A percentile compares a stretch with the other conserved stretches of the same genome.
Conservation (phyloP, 2,888 invertebrate genomes). For the Oxycera nigricornis region DNA sequence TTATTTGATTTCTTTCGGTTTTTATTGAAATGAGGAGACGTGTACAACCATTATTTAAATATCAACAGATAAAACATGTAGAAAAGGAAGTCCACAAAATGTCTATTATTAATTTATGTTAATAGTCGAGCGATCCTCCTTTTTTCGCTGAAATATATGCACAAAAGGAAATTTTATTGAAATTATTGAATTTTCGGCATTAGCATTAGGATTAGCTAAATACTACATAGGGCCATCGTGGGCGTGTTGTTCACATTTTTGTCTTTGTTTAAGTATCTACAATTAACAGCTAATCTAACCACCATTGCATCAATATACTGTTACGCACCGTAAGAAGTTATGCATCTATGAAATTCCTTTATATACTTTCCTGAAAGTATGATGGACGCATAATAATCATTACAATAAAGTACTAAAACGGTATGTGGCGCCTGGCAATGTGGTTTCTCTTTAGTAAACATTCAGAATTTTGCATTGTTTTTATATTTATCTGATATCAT, state of each 20-base stretch:
- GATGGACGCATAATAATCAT: not conserved
- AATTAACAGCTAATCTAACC: not conserved
- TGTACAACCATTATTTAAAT: conserved; percentile 45
- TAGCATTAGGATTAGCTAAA: no score
- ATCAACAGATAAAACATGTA: not conserved
- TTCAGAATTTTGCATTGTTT: conserved; percentile 1
- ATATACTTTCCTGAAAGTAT: not conserved
- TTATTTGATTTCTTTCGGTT: conserved; percentile 30
- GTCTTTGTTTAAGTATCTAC: conserved; percentile 7
- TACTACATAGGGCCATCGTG: conserved; percentile 2
- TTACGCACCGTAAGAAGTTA: not conserved
- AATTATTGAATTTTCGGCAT: no score
- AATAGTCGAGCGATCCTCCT: no score
- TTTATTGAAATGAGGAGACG: conserved; percentile 14
- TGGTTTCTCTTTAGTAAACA: not conserved
- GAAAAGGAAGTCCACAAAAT: not conserved
- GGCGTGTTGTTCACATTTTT: not conserved
- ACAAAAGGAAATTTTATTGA: no score
- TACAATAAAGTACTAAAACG: conserved; percentile 16
- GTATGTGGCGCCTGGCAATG: not conserved
- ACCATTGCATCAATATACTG: not conserved
- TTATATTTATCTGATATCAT: not conserved
- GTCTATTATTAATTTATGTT: no score
- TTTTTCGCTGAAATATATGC: no score
- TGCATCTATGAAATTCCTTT: not conserved